Percentiles rank a stretch among this genome's conserved stretches.
Evolutionary conservation across 1,140 invertebrate genomes (phyloP).

Genomic region (Schlechtendalia chinensis): DNA sequence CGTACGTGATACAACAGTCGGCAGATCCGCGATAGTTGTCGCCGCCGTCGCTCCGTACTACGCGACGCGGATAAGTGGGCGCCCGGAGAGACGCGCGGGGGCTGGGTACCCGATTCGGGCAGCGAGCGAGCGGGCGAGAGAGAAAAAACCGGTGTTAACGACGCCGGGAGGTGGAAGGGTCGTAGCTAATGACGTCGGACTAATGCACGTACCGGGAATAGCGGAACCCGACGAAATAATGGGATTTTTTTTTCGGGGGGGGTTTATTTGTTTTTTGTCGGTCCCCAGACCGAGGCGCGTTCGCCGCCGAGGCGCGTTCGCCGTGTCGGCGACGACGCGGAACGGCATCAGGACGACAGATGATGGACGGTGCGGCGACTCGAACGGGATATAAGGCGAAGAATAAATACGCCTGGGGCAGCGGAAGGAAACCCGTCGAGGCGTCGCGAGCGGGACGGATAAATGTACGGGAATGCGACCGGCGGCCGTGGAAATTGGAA

Average conservation of each 20-base stretch:
- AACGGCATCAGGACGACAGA: constrained; percentile 23
- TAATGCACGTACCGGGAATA: not conserved
- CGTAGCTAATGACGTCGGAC: not conserved
- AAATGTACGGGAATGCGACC: not conserved
- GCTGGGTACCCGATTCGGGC: too few relatives aligned
- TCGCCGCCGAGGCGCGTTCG: not conserved
- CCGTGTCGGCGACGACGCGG: constrained; percentile 3
- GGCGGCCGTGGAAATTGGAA: not conserved
- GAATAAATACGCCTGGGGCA: constrained; percentile 20
- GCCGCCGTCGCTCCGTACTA: too few relatives aligned
- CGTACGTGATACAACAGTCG: too few relatives aligned
- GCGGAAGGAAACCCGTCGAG: constrained; percentile 7
- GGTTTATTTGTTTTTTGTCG: too few relatives aligned
- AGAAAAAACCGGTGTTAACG: too few relatives aligned
- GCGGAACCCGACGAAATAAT: not conserved
- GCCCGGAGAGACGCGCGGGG: too few relatives aligned
- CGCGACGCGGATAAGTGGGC: not conserved
- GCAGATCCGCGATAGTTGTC: not conserved
- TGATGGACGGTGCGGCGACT: constrained; percentile 32
- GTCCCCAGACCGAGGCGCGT: not conserved
- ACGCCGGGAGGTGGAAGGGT: too few relatives aligned
- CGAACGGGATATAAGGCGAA: constrained; percentile 19
- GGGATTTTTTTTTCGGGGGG: too few relatives aligned
- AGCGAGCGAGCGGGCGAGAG: too few relatives aligned
- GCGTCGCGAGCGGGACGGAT: not conserved